These are phyloP conservation scores for Euthynnus affinis DNA, from an alignment of 2,797 vertebrate genomes.

Conservation along the genomic window DNA sequence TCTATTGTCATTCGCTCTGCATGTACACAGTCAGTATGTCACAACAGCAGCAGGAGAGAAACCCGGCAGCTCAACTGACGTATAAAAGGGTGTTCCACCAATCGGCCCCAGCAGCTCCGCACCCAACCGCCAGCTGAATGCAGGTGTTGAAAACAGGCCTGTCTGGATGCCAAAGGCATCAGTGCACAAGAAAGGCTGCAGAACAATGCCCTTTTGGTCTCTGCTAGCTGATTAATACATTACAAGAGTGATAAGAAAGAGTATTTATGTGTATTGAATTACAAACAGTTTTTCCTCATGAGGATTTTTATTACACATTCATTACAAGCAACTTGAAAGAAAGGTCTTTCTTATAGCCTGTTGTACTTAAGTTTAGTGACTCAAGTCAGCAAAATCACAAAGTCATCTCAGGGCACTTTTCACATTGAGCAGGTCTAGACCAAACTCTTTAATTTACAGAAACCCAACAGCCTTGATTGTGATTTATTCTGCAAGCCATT, in stretches of 20 bases:
- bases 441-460: too few relatives aligned
- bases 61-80: slow-evolving; percentile 22
- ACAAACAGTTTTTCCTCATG: too few relatives aligned
- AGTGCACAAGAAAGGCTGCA: background rate
- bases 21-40: background rate
- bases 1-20: background rate
- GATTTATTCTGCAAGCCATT: too few relatives aligned
- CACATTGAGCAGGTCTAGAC: too few relatives aligned
- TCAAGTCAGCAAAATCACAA: too few relatives aligned
- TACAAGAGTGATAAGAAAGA: too few relatives aligned
- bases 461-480: too few relatives aligned
- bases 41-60: background rate
- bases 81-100: slow-evolving; percentile 19
- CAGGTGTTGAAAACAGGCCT: slow-evolving; percentile 40
- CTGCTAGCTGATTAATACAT: background rate
- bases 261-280: background rate
- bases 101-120: slow-evolving; percentile 19
- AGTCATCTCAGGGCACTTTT: too few relatives aligned
- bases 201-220: background rate
- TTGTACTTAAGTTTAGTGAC: too few relatives aligned
- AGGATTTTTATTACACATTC: too few relatives aligned
- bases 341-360: too few relatives aligned
- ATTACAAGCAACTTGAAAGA: too few relatives aligned
- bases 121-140: slow-evolving; percentile 4
- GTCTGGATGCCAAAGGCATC: slow-evolving; percentile 18